Percentiles rank a stretch among this genome's conserved stretches.
phyloP scores from a whole-genome alignment of 2,113 vertebrate species.

The Melanerpes formicivorus region DNA sequence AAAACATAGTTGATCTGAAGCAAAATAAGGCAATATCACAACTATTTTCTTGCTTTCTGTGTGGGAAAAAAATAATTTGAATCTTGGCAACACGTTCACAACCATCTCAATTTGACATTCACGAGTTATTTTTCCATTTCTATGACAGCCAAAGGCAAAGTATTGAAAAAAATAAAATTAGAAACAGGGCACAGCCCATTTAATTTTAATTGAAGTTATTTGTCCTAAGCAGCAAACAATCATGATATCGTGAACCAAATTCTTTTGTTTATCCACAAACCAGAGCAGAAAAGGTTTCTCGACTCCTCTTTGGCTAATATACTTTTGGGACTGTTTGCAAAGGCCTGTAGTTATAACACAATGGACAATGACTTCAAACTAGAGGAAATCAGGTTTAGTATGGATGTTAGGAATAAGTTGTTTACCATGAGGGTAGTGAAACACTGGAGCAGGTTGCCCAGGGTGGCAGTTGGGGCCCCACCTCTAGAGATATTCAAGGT shows the following conservation, averaged over 20 bases:
- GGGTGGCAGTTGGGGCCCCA: too few relatives aligned
- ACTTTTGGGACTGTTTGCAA: background rate
- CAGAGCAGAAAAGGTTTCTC: background rate
- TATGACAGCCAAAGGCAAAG: fast-evolving
- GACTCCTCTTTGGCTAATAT: background rate
- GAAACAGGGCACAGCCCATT: background rate
- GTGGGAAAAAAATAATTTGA: background rate
- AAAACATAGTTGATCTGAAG: background rate
- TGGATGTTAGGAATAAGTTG: too few relatives aligned
- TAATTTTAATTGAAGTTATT: background rate
- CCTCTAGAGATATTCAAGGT: too few relatives aligned
- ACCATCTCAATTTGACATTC: background rate
- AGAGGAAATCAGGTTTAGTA: too few relatives aligned
- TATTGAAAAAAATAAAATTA: background rate
- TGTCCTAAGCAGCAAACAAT: background rate
- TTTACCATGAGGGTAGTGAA: too few relatives aligned
- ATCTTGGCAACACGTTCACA: background rate
- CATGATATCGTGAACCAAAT: background rate
- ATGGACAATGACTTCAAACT: too few relatives aligned
- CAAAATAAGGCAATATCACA: background rate
- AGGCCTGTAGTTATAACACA: too few relatives aligned
- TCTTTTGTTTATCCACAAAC: background rate
- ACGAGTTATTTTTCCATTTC: background rate
- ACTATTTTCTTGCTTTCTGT: background rate
- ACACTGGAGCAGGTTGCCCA: too few relatives aligned